A percentile compares a stretch with the other conserved stretches of the same genome.
Evolutionary conservation across 2,797 vertebrate genomes (phyloP).

Genomic region (Taeniopygia guttata): DNA sequence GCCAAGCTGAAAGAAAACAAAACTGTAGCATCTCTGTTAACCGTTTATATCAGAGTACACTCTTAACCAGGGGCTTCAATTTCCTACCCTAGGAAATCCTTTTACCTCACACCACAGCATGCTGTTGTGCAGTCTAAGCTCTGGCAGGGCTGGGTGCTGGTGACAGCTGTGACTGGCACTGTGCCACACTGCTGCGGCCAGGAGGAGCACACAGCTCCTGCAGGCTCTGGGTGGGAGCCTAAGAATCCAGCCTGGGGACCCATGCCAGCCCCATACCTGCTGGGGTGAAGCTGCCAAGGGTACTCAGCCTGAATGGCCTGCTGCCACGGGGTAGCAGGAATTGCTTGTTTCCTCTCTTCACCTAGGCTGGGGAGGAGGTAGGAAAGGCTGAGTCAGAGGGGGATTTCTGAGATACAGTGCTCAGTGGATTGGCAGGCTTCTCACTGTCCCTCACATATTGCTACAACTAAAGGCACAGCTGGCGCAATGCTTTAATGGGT

Average conservation of each 20-base stretch:
- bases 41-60: not conserved
- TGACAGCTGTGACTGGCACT: not conserved
- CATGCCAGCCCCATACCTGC: not conserved
- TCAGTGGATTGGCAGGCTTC: not conserved
- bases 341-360: not conserved
- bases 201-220: not conserved
- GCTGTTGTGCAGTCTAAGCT: not conserved
- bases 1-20: not conserved
- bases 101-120: not conserved
- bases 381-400: not conserved
- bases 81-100: not conserved
- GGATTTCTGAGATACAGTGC: not conserved
- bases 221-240: not conserved
- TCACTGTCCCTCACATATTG: not conserved
- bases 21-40: not conserved
- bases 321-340: not conserved
- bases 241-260: not conserved
- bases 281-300: not conserved
- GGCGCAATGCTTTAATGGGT: not conserved
- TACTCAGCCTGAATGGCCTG: not conserved
- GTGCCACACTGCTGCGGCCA: accelerated
- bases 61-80: not conserved
- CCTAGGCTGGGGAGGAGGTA: not conserved
- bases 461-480: not conserved
- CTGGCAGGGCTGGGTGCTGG: accelerated